Percentiles rank a stretch among this genome's conserved stretches.
Conservation (phyloP, 2,888 invertebrate genomes). For the Ormyrus thymus region DNA sequence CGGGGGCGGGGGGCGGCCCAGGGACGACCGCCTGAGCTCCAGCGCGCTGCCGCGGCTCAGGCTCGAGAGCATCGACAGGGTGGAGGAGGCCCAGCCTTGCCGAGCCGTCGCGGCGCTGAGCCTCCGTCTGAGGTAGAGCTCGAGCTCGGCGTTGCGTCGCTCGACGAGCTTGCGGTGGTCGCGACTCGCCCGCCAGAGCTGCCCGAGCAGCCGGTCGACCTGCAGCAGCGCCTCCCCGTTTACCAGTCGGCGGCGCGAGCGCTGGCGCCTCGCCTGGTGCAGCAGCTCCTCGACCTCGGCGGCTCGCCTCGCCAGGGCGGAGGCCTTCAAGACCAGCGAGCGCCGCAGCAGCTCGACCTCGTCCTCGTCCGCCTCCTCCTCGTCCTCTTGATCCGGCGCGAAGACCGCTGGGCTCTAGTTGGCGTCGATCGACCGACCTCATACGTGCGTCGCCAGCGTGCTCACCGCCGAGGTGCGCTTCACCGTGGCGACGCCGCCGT, state of each 20-base stretch:
- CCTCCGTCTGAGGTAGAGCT: constrained; percentile 16
- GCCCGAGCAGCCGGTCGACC: constrained; percentile 66
- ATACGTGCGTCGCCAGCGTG: constrained; percentile 82
- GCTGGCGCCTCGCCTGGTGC: constrained; percentile 44
- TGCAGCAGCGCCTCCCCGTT: constrained; percentile 65
- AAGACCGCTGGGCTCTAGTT: constrained; percentile 66
- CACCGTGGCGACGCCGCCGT: constrained; percentile 78
- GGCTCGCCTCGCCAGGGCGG: constrained; percentile 48
- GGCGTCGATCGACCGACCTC: constrained; percentile 70
- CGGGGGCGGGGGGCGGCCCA: too few relatives aligned
- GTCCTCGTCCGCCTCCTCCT: constrained; percentile 6
- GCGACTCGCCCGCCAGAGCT: constrained; percentile 67
- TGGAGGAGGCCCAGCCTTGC: constrained; percentile 12
- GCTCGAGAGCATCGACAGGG: constrained; percentile 16
- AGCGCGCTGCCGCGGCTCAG: neutral
- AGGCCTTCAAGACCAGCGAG: constrained; percentile 43
- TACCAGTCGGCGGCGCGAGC: constrained; percentile 31
- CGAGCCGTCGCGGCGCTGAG: neutral
- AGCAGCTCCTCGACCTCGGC: constrained; percentile 48
- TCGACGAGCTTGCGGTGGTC: constrained; percentile 68
- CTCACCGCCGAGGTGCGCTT: constrained; percentile 77
- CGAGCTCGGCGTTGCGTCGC: constrained; percentile 60
- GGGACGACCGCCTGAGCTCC: too few relatives aligned
- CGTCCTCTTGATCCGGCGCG: neutral
- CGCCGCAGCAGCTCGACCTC: neutral